Conservation (phyloP, 2,888 invertebrate species). For the Gisinianus flammeolus region DNA sequence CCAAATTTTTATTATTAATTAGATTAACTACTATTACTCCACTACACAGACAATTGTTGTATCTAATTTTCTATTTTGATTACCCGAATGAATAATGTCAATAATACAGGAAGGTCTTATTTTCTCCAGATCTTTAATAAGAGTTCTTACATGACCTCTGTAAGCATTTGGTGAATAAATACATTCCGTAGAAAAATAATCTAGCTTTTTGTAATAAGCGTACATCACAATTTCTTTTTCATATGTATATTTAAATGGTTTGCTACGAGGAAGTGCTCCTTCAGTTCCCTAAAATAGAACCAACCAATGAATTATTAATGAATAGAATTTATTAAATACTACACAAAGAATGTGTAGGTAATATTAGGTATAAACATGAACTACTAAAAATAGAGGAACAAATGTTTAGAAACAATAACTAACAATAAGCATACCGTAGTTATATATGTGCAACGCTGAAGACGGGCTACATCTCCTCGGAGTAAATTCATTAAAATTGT, state of each 20-base stretch:
- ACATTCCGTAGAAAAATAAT: slow-evolving; percentile 99
- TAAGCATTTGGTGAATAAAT: slow-evolving; percentile 98
- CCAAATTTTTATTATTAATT: background rate
- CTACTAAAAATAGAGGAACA: background rate
- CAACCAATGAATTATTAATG: background rate
- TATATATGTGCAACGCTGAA: slow-evolving; percentile 89
- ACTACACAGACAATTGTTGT: background rate
- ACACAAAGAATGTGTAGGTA: no score
- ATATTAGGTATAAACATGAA: background rate
- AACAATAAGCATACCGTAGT: slow-evolving; percentile 76
- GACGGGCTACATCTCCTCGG: slow-evolving; percentile 92
- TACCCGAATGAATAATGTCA: slow-evolving; percentile 90
- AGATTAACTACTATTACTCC: background rate
- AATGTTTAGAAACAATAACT: background rate
- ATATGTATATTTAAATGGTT: slow-evolving; percentile 95
- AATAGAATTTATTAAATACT: background rate
- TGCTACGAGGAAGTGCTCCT: slow-evolving; percentile 86
- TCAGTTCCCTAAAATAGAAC: slow-evolving; percentile 67
- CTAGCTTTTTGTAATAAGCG: slow-evolving; percentile 92
- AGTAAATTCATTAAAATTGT: slow-evolving; percentile 98
- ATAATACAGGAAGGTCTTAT: slow-evolving; percentile 89
- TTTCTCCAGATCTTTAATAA: slow-evolving; percentile 93
- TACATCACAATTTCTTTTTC: slow-evolving; percentile 99
- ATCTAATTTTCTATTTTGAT: slow-evolving; percentile 21
- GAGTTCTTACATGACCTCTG: slow-evolving; percentile 86